Evolutionary conservation across 2,888 invertebrate species (phyloP).

Genomic region (Erpobdella octoculata): DNA sequence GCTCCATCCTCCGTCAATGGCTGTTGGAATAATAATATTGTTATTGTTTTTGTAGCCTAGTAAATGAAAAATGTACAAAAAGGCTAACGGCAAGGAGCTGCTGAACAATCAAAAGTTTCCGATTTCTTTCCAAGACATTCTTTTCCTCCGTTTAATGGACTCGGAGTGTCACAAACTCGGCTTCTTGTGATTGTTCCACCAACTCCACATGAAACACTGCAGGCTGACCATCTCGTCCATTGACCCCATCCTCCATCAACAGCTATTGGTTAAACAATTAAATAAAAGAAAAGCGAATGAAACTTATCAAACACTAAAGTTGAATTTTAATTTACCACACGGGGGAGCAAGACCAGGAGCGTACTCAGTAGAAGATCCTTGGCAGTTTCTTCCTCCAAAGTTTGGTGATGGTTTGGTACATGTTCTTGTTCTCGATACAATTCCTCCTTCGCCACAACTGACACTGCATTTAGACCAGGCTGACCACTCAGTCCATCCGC

Average conservation of each 20-base stretch:
- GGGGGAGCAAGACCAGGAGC: constrained; percentile 28
- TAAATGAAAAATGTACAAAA: not conserved
- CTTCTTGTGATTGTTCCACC: constrained; percentile 41
- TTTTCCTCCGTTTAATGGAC: constrained; percentile 45
- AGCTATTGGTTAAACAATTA: not conserved
- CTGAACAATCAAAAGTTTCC: constrained; percentile 42
- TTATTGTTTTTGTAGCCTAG: no score
- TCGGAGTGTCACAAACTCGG: constrained; percentile 47
- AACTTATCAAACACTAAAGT: not conserved
- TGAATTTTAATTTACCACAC: constrained; percentile 16
- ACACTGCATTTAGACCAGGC: constrained; percentile 32
- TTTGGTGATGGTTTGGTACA: constrained; percentile 32
- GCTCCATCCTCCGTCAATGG: constrained; percentile 35
- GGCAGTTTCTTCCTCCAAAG: constrained; percentile 28
- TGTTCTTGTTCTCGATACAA: constrained; percentile 26
- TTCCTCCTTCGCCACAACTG: constrained; percentile 32
- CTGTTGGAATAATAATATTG: not conserved
- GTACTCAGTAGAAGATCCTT: constrained; percentile 24
- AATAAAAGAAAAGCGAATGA: not conserved
- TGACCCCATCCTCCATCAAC: constrained; percentile 34
- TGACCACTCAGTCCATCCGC: constrained; percentile 34
- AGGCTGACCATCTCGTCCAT: constrained; percentile 31
- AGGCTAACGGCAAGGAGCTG: constrained; percentile 38
- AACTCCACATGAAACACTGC: constrained; percentile 31
- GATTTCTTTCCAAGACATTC: constrained; percentile 42